phyloP scores from a whole-genome alignment of 1,140 invertebrate species.

The Orius laevigatus region DNA sequence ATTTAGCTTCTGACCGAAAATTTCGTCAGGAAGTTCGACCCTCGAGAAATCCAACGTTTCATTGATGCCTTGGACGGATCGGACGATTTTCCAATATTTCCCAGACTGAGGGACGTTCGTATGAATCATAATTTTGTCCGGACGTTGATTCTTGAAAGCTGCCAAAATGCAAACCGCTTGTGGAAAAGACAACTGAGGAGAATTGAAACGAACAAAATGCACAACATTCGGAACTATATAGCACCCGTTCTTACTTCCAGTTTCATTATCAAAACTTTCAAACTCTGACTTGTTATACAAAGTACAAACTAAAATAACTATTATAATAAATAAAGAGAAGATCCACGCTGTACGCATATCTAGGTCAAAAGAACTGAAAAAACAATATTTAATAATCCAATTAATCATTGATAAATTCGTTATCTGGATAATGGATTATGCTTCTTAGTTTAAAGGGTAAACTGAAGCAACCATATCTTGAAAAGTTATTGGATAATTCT shows the following conservation, averaged over 20 bases:
- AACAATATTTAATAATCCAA: no score
- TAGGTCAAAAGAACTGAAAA: no score
- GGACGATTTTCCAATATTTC: constrained; percentile 8
- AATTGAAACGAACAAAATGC: not conserved
- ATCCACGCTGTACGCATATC: no score
- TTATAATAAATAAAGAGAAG: no score
- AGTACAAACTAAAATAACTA: no score
- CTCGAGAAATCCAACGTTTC: constrained; percentile 6
- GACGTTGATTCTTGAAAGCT: constrained; percentile 19
- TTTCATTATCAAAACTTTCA: constrained; percentile 1
- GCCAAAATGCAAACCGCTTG: constrained; percentile 18
- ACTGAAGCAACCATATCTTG: constrained; percentile 11
- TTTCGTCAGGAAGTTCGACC: constrained; percentile 17
- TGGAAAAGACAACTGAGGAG: constrained; percentile 10
- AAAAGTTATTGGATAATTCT: constrained; percentile 12
- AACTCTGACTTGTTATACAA: not conserved
- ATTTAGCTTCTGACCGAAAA: constrained; percentile 20
- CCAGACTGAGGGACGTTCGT: constrained; percentile 13
- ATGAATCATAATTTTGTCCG: constrained; percentile 20
- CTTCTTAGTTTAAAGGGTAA: constrained; percentile 5
- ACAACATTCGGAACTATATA: not conserved
- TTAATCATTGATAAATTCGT: no score
- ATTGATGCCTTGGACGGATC: not conserved
- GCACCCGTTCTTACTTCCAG: not conserved
- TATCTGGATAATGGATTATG: no score